These are phyloP conservation scores for Euplagia quadripunctaria DNA, from an alignment of 2,888 invertebrate genomes.

Conservation along the genomic window DNA sequence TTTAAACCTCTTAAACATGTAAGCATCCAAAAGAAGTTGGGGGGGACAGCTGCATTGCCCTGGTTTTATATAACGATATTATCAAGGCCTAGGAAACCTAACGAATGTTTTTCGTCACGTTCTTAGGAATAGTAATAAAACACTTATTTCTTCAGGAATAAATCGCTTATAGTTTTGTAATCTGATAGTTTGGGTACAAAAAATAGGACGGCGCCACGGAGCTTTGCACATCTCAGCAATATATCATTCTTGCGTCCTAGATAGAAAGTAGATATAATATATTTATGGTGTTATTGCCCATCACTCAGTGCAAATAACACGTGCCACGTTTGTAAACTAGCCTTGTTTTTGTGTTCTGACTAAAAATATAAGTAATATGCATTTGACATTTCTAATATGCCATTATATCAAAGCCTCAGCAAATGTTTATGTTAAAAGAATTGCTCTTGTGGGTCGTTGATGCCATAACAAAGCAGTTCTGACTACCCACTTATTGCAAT, in stretches of 20 bases:
- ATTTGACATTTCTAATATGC: too few relatives aligned
- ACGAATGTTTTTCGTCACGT: not conserved
- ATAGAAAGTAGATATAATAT: constrained; percentile 59
- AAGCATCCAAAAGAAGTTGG: too few relatives aligned
- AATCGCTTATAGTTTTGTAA: constrained; percentile 34
- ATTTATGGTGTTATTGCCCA: constrained; percentile 42
- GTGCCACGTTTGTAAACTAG: constrained; percentile 22
- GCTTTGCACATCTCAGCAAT: constrained; percentile 60
- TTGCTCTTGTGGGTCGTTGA: too few relatives aligned
- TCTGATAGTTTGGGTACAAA: constrained; percentile 49
- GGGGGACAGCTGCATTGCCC: too few relatives aligned
- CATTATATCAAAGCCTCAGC: too few relatives aligned
- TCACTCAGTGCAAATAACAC: constrained; percentile 35
- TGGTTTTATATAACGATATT: too few relatives aligned
- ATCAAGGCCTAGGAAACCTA: not conserved
- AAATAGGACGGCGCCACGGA: constrained; percentile 61
- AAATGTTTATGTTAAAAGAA: too few relatives aligned
- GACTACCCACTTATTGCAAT: too few relatives aligned
- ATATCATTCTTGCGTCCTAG: constrained; percentile 65
- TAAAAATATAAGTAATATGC: too few relatives aligned
- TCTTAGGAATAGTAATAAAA: constrained; percentile 6
- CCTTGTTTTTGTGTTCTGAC: constrained; percentile 23
- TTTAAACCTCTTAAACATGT: too few relatives aligned
- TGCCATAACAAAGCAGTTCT: too few relatives aligned
- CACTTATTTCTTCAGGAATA: constrained; percentile 36